phyloP scores from a whole-genome alignment of 1,140 invertebrate species.

The Lepidurus packardi region DNA sequence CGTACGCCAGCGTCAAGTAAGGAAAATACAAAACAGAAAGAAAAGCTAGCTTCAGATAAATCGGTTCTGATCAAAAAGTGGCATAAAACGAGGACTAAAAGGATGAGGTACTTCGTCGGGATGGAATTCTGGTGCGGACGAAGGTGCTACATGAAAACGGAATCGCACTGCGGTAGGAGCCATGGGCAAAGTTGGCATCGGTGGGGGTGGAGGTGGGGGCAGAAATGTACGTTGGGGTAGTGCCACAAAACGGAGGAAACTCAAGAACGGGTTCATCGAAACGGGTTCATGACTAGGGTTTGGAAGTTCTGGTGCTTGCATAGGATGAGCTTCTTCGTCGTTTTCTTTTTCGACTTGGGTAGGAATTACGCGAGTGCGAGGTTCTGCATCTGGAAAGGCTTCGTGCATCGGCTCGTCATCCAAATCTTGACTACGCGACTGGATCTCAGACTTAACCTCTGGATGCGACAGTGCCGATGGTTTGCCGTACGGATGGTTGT shows the following conservation, averaged over 20 bases:
- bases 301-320: neutral
- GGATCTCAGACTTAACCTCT: neutral
- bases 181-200: neutral
- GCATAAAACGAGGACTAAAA: neutral
- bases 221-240: neutral
- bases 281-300: neutral
- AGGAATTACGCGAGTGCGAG: neutral
- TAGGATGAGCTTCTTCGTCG: neutral
- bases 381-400: neutral
- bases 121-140: neutral
- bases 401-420: neutral
- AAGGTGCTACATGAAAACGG: no score
- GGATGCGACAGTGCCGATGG: neutral
- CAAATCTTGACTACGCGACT: neutral
- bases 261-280: neutral
- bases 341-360: neutral
- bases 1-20: neutral
- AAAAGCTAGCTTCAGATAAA: neutral
- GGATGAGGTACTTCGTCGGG: neutral
- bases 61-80: neutral
- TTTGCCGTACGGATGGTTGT: constrained; percentile 21
- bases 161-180: no score
- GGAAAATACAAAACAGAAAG: neutral
- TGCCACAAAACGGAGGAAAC: neutral
- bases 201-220: neutral